Base-by-base conservation (phyloP, 1,140 invertebrate species). In the Antheraea pernyi region DNA sequence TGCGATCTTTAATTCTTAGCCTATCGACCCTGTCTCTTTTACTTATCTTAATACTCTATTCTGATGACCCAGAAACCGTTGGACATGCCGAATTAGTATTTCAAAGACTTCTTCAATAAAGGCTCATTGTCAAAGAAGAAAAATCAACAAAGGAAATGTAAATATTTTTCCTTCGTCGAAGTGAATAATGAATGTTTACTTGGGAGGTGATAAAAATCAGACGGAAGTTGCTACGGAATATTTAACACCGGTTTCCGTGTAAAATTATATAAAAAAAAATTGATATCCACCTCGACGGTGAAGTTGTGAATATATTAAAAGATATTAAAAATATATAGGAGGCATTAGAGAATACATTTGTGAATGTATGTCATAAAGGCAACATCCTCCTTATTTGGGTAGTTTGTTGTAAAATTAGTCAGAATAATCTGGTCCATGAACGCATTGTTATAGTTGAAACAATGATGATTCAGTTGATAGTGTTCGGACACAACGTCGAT, bases 111-210 rank as follows among this genome's bases (percentile, higher is more conserved):
- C 61, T 36, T 60, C 22, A 60, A 19, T 4, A 63, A 37, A n/a
- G 10, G 22, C 30, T 63, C 18, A 22, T 63, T 37, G 61, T 53
- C 46, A 58, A 71, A 71, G 65, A 65, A 58, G 65, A 58, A 67
- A 71, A 66, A 67, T 67, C 70, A 67, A 71, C 65, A 42, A n/a
- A 37, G 16, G 8, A 59, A 67, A 63, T 71, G 66, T 67, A 63
- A 71, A 71, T 71, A 71, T 71, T 71, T 67, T 64, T 58, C 46
- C 59, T 65, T 71, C 65, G 63, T n/a, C 60, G 30, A 66, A 67
- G 63, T 67, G 65, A 71, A 59, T 64, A 63, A 71, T 58, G 65
- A 61, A 53, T 53, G 46, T 53, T 53, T 53, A 13, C 46, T 53
- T 53, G 11, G 13, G 46, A 53, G 46, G 46, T 53, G 46, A 53